phyloP scores from a whole-genome alignment of 2,888 invertebrate species.

The Ditylenchus weischeri region DNA sequence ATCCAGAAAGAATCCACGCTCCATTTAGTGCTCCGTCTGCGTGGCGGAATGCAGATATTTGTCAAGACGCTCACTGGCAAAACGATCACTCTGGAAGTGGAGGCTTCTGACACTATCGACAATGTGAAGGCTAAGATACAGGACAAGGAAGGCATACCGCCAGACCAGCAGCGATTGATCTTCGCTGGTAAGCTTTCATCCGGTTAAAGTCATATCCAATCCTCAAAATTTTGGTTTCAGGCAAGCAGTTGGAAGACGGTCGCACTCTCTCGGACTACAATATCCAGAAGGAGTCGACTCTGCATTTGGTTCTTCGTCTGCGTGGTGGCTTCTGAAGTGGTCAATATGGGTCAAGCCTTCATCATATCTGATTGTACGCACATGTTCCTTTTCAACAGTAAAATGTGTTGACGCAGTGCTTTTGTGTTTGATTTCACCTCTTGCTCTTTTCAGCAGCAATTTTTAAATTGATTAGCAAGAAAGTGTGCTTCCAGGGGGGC shows the following conservation, averaged over 20 bases:
- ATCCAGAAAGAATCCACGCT: conserved; percentile 78
- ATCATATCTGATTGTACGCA: too few species aligned
- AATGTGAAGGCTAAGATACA: conserved; percentile 55
- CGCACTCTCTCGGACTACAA: conserved; percentile 87
- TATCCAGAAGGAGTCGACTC: conserved; percentile 78
- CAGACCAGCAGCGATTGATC: conserved; percentile 52
- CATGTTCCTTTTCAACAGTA: too few species aligned
- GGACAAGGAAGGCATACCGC: conserved; percentile 54
- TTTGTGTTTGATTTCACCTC: too few species aligned
- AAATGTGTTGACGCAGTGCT: too few species aligned
- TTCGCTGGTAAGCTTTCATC: conserved; percentile 2
- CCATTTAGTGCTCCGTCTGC: conserved; percentile 70
- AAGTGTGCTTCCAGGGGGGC: too few species aligned
- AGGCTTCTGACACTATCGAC: conserved; percentile 53
- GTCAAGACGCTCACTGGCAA: conserved; percentile 90
- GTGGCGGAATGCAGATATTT: conserved; percentile 91
- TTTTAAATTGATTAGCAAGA: too few species aligned
- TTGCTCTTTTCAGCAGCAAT: too few species aligned
- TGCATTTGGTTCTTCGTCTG: conserved; percentile 67
- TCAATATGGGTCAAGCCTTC: conserved; percentile 51
- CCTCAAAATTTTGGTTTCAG: not conserved
- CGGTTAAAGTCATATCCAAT: too few species aligned
- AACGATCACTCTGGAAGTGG: conserved; percentile 64
- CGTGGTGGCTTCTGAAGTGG: conserved; percentile 67
- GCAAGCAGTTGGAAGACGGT: conserved; percentile 91